Conservation (phyloP, 2,888 invertebrate genomes). For the Phymatocera aterrima region DNA sequence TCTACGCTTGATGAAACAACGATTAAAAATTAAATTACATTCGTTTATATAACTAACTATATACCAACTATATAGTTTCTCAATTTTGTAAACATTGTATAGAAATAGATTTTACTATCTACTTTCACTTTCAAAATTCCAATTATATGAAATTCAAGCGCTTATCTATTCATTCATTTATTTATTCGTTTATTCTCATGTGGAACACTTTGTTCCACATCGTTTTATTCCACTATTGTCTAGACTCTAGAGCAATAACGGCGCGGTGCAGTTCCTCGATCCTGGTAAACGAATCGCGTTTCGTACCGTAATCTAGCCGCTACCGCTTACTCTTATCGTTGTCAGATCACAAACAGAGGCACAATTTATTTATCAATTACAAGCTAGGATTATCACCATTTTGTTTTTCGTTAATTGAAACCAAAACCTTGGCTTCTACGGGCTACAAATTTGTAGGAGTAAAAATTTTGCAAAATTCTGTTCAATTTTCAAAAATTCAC, state of each 20-base stretch:
- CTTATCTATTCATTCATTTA: too few relatives aligned
- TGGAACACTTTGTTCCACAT: not conserved
- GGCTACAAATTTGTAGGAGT: not conserved
- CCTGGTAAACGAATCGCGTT: not conserved
- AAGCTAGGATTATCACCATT: slow-evolving; percentile 38
- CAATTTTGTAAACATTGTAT: slow-evolving; percentile 22
- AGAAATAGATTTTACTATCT: slow-evolving; percentile 39
- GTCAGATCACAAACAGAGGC: slow-evolving; percentile 37
- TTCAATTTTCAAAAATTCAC: too few relatives aligned
- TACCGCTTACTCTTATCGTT: not conserved
- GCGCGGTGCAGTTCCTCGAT: not conserved
- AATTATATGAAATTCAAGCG: slow-evolving; percentile 7
- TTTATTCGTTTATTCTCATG: not conserved
- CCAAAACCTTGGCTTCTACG: not conserved
- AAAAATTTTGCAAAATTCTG: too few relatives aligned
- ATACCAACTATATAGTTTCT: too few relatives aligned
- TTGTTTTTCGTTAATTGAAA: slow-evolving; percentile 15
- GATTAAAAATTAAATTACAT: slow-evolving; percentile 37
- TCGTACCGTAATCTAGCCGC: not conserved
- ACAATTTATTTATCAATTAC: slow-evolving; percentile 27
- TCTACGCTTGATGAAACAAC: slow-evolving; percentile 1
- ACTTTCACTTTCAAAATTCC: slow-evolving; percentile 11
- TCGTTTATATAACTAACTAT: slow-evolving; percentile 25
- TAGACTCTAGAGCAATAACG: slow-evolving; percentile 1
- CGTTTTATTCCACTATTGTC: not conserved